These are phyloP conservation scores for Onychomys arenicola DNA, from an alignment of 2,797 vertebrate species.

Conservation along the genomic window DNA sequence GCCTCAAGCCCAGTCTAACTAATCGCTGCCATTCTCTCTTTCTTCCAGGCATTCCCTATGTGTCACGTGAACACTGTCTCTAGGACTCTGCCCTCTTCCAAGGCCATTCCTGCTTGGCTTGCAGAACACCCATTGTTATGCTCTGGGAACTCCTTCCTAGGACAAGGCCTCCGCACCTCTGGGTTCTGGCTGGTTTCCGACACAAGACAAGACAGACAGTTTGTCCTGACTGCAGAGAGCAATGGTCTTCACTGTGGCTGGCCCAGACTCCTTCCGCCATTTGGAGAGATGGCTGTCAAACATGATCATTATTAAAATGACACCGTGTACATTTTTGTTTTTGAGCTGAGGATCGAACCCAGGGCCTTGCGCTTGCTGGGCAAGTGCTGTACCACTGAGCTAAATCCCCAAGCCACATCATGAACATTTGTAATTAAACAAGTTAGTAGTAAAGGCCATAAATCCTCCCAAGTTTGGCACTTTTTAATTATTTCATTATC, in stretches of 20 bases:
- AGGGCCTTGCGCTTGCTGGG: too few species aligned
- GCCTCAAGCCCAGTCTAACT: rapidly evolving
- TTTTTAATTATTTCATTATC: neutral
- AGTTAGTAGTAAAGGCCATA: neutral
- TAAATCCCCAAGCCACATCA: too few species aligned
- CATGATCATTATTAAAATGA: neutral
- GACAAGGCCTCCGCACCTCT: neutral
- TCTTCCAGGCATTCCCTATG: neutral
- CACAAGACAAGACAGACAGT: neutral
- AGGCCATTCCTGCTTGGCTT: neutral
- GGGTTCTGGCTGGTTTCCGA: rapidly evolving
- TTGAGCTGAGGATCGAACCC: too few species aligned
- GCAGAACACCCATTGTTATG: rapidly evolving
- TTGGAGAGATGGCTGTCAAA: neutral
- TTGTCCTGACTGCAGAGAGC: neutral
- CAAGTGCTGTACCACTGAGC: too few species aligned
- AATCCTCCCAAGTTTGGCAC: neutral
- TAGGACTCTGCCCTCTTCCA: rapidly evolving
- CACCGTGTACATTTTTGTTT: neutral
- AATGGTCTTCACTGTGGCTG: rapidly evolving
- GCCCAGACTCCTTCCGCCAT: too few species aligned
- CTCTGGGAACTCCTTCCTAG: neutral
- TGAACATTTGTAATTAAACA: neutral
- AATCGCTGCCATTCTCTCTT: neutral
- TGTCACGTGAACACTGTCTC: rapidly evolving